Conservation (phyloP, 2,113 vertebrate species). For the Gopherus flavomarginatus region DNA sequence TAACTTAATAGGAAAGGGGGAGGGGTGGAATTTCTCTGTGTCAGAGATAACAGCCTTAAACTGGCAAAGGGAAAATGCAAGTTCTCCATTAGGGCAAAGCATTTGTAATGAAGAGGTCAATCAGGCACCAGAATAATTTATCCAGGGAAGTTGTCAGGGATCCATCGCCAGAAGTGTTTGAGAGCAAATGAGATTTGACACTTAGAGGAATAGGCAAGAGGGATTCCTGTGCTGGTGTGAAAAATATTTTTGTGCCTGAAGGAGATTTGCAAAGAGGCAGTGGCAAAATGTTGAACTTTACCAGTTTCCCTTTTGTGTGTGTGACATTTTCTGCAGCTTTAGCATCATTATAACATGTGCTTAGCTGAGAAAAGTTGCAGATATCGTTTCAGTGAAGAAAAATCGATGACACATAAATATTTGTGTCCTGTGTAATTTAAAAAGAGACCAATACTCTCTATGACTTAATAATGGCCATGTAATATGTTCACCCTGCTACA, state of each 20-base stretch:
- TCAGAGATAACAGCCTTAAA: conserved; percentile 1
- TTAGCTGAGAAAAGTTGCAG: background rate
- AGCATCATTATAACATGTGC: background rate
- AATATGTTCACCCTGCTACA: background rate
- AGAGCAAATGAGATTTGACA: conserved; percentile 67
- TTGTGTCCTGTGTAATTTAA: background rate
- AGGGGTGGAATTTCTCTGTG: background rate
- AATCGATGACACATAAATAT: background rate
- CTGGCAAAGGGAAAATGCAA: background rate
- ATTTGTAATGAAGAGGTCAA: conserved; percentile 45
- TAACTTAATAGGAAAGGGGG: background rate
- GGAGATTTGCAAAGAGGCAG: background rate
- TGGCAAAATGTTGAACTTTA: background rate
- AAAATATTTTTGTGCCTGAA: conserved; percentile 17
- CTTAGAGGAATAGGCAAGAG: background rate
- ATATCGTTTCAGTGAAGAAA: background rate
- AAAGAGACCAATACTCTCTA: background rate
- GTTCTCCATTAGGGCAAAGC: background rate
- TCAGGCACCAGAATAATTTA: conserved; percentile 50
- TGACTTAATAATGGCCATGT: background rate
- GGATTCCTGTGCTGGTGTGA: background rate
- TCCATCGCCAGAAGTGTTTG: conserved; percentile 9
- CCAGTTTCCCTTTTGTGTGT: background rate
- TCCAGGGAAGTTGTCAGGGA: background rate
- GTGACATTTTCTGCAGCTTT: background rate